Evolutionary conservation across 2,797 vertebrate species (phyloP), one percentile per base, ranked within the genome.

Genomic region (Chaenodraco wilsoni): DNA sequence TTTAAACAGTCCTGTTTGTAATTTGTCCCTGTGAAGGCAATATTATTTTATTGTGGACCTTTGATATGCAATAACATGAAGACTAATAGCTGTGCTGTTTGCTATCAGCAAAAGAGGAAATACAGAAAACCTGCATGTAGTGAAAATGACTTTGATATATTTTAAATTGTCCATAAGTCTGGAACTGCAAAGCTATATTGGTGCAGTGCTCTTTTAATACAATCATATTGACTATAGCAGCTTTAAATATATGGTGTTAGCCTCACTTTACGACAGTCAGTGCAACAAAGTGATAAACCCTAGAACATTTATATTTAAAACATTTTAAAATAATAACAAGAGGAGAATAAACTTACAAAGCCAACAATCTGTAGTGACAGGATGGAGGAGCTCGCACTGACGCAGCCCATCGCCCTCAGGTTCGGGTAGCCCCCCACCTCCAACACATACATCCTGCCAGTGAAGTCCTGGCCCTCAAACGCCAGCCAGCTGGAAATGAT

Each of bases 401-500:
- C 84, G 69, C 95, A 98, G 82, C 97, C 97, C 95, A 98, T 96
- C 0, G 96, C 91, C 17, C 71, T 92, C 72, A 97, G 92, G 84
- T 95, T 92, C 6, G 96, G 93, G 79, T 98, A 99, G 77, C 82
- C 91, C 51, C 97, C 98, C 91, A 95, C 95, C 84, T 99, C 98
- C 64, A 99, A 83, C 52, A 98, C 95, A 1, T 96, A 97, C 91
- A 96, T 96, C 81, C 93, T 96, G 15, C 94, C 95, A 0, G 91
- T 81, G 62, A 96, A 98, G 60, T 96, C 90, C 81, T 91, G 92
- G 40, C 94, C 87, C 51, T 97, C 96, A 55, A 95, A 98, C 3
- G 93, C 94, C 84, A 96, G 82, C 95, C 97, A 99, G 85, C 98
- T 99, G 82, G 72, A 76, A 65, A 16, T 8, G 14, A 81, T 68